Evolutionary conservation across 2,113 vertebrate genomes (phyloP).

Genomic region (Acanthochromis polyacanthus): DNA sequence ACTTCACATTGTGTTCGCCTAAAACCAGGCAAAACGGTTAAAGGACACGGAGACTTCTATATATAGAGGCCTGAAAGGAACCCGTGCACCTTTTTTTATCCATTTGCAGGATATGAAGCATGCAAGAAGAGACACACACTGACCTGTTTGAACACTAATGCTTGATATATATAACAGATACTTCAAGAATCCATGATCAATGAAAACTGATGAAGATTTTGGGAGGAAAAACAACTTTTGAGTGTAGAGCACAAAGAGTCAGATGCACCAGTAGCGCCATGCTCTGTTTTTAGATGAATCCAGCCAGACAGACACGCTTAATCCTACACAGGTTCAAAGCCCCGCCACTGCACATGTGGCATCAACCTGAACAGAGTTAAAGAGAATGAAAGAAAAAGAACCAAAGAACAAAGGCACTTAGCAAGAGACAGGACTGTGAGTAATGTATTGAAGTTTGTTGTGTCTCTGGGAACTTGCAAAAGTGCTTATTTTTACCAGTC

Average conservation of each 20-base stretch:
- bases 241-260: constrained; percentile 30
- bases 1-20: constrained; percentile 35
- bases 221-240: constrained; percentile 9
- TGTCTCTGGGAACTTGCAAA: constrained; percentile 48
- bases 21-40: constrained; percentile 8
- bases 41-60: background rate
- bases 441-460: constrained; percentile 49
- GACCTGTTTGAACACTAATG: background rate
- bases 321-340: constrained; percentile 78
- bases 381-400: constrained; percentile 49
- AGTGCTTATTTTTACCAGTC: constrained; percentile 50
- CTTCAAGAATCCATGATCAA: too few species aligned
- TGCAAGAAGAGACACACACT: background rate
- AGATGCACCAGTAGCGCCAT: constrained; percentile 25
- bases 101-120: background rate
- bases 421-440: constrained; percentile 35
- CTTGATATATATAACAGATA: too few species aligned
- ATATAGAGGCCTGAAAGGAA: background rate
- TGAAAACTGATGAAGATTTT: background rate
- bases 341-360: constrained; percentile 76
- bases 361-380: constrained; percentile 76
- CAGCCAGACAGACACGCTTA: constrained; percentile 74
- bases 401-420: constrained; percentile 54
- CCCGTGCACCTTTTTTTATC: background rate
- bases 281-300: constrained; percentile 50